Evolutionary conservation across 2,888 invertebrate genomes (phyloP).

Genomic region (Pseudococcus longispinus): DNA sequence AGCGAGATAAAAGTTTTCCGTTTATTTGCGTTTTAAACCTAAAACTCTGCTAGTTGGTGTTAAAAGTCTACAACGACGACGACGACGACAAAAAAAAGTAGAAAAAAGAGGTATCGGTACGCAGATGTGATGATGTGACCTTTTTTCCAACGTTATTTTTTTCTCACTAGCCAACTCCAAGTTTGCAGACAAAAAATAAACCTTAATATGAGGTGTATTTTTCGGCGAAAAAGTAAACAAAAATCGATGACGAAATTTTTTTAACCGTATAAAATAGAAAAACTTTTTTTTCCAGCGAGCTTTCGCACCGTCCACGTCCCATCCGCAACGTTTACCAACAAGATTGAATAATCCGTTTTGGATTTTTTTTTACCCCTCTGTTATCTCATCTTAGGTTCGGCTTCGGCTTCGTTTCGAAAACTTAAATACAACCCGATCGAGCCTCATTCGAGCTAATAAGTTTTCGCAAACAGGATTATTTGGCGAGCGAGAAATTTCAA

Average conservation of each 20-base stretch:
- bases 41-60: neutral
- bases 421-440: neutral
- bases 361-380: neutral
- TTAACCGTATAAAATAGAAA: conserved; percentile 1
- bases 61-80: neutral
- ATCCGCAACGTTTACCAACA: conserved; percentile 4
- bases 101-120: conserved; percentile 15
- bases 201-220: conserved; percentile 26
- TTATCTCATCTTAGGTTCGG: neutral
- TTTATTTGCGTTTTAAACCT: conserved; percentile 31
- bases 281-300: neutral
- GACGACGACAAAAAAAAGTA: neutral
- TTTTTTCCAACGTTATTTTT: neutral
- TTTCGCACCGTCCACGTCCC: neutral
- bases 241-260: conserved; percentile 16
- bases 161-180: neutral
- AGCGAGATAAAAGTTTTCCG: conserved; percentile 21
- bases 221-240: conserved; percentile 18
- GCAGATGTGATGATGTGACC: conserved; percentile 34
- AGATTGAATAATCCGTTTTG: conserved; percentile 6
- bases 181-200: conserved; percentile 21
- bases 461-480: neutral
- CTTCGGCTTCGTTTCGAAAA: neutral
- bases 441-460: neutral
- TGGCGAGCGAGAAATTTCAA: neutral